Evolutionary conservation across 2,888 invertebrate genomes (phyloP).

Genomic region (Teleiodes luculella): DNA sequence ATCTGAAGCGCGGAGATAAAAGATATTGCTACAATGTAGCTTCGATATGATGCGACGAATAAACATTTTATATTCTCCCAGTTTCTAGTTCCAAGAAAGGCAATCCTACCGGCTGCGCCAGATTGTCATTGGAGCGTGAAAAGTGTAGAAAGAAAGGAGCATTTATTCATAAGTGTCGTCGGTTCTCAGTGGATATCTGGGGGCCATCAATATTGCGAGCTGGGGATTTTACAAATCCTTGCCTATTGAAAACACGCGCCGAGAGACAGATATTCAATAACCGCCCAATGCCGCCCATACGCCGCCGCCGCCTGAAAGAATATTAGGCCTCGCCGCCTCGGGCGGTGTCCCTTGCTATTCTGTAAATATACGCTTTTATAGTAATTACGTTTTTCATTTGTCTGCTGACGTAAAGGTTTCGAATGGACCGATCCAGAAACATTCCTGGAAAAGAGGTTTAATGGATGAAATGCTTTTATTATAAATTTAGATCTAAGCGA

Average conservation of each 20-base stretch:
- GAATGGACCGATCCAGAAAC: too few species aligned
- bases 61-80: background rate
- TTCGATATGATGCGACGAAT: background rate
- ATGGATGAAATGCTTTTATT: too few species aligned
- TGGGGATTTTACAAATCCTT: constrained; percentile 39
- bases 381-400: background rate
- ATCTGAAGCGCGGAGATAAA: background rate
- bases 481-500: too few species aligned
- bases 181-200: constrained; percentile 24
- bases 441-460: too few species aligned
- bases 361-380: background rate
- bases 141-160: constrained; percentile 21
- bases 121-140: background rate
- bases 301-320: background rate
- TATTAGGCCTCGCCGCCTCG: background rate
- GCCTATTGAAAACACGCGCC: constrained; percentile 36
- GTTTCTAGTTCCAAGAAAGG: background rate
- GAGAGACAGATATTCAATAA: constrained; percentile 21
- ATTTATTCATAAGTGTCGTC: constrained; percentile 32
- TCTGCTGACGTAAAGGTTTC: background rate
- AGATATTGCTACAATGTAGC: background rate
- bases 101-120: background rate
- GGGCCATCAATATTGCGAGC: constrained; percentile 37
- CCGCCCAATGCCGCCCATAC: constrained; percentile 1
- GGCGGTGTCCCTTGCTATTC: background rate